These are phyloP conservation scores for Plumapathes pennacea DNA, from an alignment of 92 coral and sea anemone genomes.

Conservation along the genomic window DNA sequence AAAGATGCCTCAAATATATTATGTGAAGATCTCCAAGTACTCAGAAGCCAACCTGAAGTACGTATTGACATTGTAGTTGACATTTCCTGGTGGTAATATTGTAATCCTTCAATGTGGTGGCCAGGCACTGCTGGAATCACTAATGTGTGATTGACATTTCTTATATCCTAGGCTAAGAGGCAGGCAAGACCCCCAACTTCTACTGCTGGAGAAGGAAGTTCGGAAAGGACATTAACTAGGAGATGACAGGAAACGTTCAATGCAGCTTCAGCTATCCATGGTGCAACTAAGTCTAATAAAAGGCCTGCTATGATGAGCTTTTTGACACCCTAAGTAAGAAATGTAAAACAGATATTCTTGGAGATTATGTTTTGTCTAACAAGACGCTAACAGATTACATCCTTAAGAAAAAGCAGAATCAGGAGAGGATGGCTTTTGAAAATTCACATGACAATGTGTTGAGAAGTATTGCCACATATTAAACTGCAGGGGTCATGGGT, in stretches of 20 bases:
- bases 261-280: constrained; percentile 32
- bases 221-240: no score
- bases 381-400: constrained; percentile 24
- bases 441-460: constrained; percentile 21
- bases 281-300: constrained; percentile 15
- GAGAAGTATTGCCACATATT: constrained; percentile 47
- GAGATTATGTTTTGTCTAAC: constrained; percentile 30
- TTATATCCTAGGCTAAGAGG: no score
- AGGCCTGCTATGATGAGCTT: constrained; percentile 46
- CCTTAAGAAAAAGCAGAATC: constrained; percentile 9
- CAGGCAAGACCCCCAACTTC: no score
- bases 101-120: no score
- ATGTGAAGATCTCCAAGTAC: no score
- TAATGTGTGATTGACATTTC: no score
- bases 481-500: constrained; percentile 61
- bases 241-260: constrained; percentile 21
- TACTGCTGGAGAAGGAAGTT: no score
- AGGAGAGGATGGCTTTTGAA: constrained; percentile 12
- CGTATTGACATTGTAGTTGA: no score
- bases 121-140: no score
- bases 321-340: constrained; percentile 49
- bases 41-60: no score
- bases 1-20: no score
- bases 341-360: constrained; percentile 42
- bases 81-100: no score